phyloP scores from a whole-genome alignment of 2,113 vertebrate genomes.

The Festucalex cinctus region DNA sequence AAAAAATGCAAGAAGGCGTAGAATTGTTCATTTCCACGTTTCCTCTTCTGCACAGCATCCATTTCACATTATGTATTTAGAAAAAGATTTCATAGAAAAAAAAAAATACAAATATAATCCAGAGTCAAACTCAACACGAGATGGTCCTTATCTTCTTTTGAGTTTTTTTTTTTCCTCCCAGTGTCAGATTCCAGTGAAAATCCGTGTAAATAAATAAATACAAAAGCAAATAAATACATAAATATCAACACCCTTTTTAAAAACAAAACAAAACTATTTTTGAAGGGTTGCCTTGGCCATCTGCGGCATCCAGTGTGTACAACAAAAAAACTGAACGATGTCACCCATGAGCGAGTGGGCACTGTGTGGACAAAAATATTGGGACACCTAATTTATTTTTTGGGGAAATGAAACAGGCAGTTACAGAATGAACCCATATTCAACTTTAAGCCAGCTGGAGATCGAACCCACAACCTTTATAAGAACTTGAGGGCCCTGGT shows the following conservation, averaged over 20 bases:
- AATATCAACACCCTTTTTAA: slow-evolving; percentile 53
- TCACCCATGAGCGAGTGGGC: not conserved
- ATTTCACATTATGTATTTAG: slow-evolving; percentile 54
- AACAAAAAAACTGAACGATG: not conserved
- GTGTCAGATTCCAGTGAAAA: slow-evolving; percentile 7
- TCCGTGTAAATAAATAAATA: slow-evolving; percentile 66
- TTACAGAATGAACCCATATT: too few relatives aligned
- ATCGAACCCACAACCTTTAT: too few relatives aligned
- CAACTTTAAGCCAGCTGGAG: too few relatives aligned
- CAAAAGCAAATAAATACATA: slow-evolving; percentile 79
- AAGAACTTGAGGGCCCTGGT: too few relatives aligned
- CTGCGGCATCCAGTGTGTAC: not conserved
- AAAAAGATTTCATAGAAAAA: slow-evolving; percentile 63
- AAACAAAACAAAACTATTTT: slow-evolving; percentile 64
- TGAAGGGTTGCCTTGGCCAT: slow-evolving; percentile 44
- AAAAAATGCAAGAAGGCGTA: not conserved
- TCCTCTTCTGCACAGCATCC: slow-evolving; percentile 20
- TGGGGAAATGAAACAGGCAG: too few relatives aligned
- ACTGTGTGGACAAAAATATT: not conserved
- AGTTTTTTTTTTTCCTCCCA: not conserved
- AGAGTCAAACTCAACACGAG: not conserved
- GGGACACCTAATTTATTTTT: not conserved
- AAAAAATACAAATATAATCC: slow-evolving; percentile 73
- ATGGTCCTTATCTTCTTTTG: not conserved
- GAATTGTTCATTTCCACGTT: slow-evolving; percentile 24